Evolutionary conservation across 2,888 invertebrate genomes (phyloP).

Genomic region (Macrophya alboannulata): DNA sequence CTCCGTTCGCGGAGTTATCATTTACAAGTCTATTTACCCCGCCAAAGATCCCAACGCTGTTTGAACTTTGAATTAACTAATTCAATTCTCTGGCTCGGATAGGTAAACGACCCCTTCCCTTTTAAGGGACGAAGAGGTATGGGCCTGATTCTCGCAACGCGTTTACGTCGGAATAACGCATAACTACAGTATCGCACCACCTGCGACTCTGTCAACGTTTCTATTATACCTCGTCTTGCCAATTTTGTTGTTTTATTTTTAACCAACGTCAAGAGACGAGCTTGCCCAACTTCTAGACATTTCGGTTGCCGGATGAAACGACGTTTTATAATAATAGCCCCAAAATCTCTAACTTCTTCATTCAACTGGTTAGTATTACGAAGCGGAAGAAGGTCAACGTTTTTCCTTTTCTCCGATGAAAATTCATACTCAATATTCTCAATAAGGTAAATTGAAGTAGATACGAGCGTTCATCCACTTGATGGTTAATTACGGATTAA

Average conservation of each 20-base stretch:
- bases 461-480: neutral
- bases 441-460: neutral
- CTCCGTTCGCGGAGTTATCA: constrained; percentile 21
- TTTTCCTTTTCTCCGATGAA: neutral
- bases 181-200: neutral
- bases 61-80: constrained; percentile 50
- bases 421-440: neutral
- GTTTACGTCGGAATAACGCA: neutral
- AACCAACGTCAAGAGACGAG: neutral
- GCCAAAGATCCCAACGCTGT: constrained; percentile 47
- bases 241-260: constrained; percentile 16
- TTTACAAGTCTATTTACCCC: constrained; percentile 52
- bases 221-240: neutral
- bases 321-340: neutral
- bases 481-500: neutral
- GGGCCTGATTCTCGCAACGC: neutral
- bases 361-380: neutral
- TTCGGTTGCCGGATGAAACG: neutral
- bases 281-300: neutral
- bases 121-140: constrained; percentile 7
- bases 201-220: constrained; percentile 30
- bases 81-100: constrained; percentile 34
- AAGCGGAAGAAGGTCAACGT: neutral
- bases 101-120: constrained; percentile 10
- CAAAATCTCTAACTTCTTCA: neutral